A percentile compares a stretch with the other conserved stretches of the same genome.
Evolutionary conservation across 2,113 vertebrate genomes (phyloP).

Genomic region (Gorsachius goisagi): DNA sequence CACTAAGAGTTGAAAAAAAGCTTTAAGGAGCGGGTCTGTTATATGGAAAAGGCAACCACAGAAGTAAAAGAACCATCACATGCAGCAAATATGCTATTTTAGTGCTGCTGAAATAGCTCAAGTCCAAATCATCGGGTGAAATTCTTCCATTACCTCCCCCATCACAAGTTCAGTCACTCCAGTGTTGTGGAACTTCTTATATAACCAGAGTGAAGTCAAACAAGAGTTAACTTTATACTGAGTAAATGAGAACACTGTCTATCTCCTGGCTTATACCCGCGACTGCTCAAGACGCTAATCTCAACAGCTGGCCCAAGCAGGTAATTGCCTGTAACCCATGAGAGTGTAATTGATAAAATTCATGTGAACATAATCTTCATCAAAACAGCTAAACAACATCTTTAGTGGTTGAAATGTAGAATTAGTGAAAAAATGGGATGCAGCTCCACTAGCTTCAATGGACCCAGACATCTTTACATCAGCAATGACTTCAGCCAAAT

Average conservation of each 20-base stretch:
- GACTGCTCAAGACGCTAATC: neutral
- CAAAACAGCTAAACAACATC: neutral
- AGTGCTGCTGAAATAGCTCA: neutral
- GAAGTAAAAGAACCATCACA: neutral
- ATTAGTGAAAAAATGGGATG: neutral
- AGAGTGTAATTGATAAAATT: neutral
- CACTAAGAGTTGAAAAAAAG: neutral
- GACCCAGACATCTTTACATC: neutral
- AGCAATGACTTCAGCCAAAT: neutral
- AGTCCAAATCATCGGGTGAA: neutral
- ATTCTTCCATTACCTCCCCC: neutral
- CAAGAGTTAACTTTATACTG: neutral
- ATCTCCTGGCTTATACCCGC: accelerated
- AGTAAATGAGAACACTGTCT: neutral
- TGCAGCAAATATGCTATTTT: neutral
- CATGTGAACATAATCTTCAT: neutral
- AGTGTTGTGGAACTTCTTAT: neutral
- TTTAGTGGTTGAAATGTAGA: neutral
- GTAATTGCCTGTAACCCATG: neutral
- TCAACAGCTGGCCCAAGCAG: neutral
- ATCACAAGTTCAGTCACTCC: neutral
- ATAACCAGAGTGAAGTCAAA: neutral
- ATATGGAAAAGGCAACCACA: neutral
- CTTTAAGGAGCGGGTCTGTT: neutral
- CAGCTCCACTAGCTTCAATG: neutral